Percentiles rank a stretch among this genome's conserved stretches.
Conservation (phyloP, 2,888 invertebrate genomes). For the Creontiades dilutus region DNA sequence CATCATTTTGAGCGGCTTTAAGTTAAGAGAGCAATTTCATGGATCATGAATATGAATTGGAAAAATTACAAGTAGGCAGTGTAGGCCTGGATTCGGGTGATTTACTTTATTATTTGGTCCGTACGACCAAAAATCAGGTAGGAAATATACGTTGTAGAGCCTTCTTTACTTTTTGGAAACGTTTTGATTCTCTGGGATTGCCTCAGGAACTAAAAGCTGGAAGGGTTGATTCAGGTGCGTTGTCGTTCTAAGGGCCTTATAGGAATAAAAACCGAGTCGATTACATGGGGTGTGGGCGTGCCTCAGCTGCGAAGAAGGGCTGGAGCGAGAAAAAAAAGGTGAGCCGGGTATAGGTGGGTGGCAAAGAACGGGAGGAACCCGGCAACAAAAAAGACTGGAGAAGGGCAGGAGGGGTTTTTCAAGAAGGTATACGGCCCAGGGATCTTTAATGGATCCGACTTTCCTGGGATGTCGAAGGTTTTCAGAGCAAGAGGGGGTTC, state of each 20-base stretch:
- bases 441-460: slow-evolving; percentile 45
- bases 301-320: neutral
- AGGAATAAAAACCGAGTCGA: slow-evolving; percentile 30
- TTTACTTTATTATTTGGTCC: too few species aligned
- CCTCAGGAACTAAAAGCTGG: neutral
- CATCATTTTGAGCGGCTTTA: too few species aligned
- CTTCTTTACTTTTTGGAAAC: too few species aligned
- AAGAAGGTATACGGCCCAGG: neutral
- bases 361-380: slow-evolving; percentile 61
- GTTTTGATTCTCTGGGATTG: too few species aligned
- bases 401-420: neutral
- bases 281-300: slow-evolving; percentile 44
- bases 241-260: neutral
- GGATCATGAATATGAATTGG: too few species aligned
- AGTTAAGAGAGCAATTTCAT: too few species aligned
- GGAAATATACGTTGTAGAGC: too few species aligned
- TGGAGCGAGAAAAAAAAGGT: neutral
- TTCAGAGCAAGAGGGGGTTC: slow-evolving; percentile 8
- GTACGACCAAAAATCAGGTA: too few species aligned
- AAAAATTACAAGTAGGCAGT: too few species aligned
- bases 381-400: slow-evolving; percentile 60
- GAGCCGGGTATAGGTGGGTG: slow-evolving; percentile 24
- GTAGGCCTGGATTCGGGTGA: too few species aligned
- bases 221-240: neutral
- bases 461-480: slow-evolving; percentile 40